Conservation (phyloP, 2,797 vertebrate genomes). For the Clarias pachynema region DNA sequence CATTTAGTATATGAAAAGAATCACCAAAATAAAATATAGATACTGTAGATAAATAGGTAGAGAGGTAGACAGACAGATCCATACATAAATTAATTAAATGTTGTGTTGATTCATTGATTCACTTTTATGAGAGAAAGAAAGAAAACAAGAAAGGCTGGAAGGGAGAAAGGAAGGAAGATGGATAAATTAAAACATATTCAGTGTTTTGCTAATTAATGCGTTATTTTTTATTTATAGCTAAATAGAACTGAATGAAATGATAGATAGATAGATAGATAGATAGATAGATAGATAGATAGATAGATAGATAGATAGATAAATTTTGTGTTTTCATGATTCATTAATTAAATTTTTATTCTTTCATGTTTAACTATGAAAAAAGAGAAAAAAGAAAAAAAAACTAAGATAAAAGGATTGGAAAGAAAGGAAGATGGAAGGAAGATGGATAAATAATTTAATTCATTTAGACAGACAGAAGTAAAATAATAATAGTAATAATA, state of each 20-base stretch:
- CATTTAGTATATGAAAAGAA: too few relatives aligned
- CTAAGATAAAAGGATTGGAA: not conserved
- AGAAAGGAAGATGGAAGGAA: not conserved
- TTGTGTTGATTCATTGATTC: not conserved
- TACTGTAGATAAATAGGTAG: too few relatives aligned
- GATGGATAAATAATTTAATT: not conserved
- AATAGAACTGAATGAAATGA: not conserved
- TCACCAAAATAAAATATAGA: too few relatives aligned
- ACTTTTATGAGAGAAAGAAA: not conserved
- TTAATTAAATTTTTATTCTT: not conserved
- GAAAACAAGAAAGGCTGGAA: not conserved
- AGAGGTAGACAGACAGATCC: too few relatives aligned
- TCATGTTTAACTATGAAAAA: not conserved
- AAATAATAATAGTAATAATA: not conserved
- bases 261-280: not conserved
- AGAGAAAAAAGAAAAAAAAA: not conserved
- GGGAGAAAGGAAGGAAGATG: not conserved
- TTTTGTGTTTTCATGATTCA: not conserved
- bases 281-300: not conserved
- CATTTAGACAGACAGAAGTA: not conserved
- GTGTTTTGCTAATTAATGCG: too few relatives aligned
- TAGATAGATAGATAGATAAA: not conserved
- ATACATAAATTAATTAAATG: too few relatives aligned
- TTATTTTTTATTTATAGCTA: too few relatives aligned
- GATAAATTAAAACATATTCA: too few relatives aligned